Percentiles rank a stretch among this genome's conserved stretches.
Evolutionary conservation across 30 jellyfish, hydroid and myxozoan species (phyloP).

Genomic region (Aurelia sp.): DNA sequence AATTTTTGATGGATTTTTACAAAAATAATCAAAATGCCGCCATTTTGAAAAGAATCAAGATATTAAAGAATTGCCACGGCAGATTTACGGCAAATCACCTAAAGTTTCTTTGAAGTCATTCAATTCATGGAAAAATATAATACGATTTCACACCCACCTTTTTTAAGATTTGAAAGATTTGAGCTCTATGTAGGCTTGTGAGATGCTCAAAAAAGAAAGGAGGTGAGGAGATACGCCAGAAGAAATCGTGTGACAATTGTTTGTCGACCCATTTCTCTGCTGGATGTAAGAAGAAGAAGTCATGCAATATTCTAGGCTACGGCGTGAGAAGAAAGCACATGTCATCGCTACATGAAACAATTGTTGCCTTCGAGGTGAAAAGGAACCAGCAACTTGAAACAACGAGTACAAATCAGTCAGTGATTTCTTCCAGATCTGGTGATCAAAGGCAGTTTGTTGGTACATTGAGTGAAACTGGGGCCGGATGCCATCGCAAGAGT

Average conservation of each 20-base stretch:
- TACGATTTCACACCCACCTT: too few relatives aligned
- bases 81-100: too few relatives aligned
- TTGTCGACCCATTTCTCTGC: constrained; percentile 45
- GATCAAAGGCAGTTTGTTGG: constrained; percentile 31
- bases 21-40: too few relatives aligned
- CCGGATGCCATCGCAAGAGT: constrained; percentile 43
- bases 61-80: too few relatives aligned
- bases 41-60: too few relatives aligned
- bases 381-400: constrained; percentile 42
- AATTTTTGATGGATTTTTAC: too few relatives aligned
- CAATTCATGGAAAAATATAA: too few relatives aligned
- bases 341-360: not conserved
- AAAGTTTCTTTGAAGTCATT: too few relatives aligned
- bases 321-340: constrained; percentile 42
- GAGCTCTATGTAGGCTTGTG: too few relatives aligned
- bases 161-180: too few relatives aligned
- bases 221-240: constrained; percentile 41
- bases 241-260: constrained; percentile 64
- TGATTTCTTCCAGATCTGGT: not conserved
- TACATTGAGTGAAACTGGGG: constrained; percentile 48
- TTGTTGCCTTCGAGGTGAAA: constrained; percentile 47
- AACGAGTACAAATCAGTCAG: constrained; percentile 19
- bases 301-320: constrained; percentile 48
- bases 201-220: constrained; percentile 4
- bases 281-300: constrained; percentile 47